Evolutionary conservation across 1,140 invertebrate genomes (phyloP), one percentile per base, ranked within the genome.

Genomic region (Formica selysi): DNA sequence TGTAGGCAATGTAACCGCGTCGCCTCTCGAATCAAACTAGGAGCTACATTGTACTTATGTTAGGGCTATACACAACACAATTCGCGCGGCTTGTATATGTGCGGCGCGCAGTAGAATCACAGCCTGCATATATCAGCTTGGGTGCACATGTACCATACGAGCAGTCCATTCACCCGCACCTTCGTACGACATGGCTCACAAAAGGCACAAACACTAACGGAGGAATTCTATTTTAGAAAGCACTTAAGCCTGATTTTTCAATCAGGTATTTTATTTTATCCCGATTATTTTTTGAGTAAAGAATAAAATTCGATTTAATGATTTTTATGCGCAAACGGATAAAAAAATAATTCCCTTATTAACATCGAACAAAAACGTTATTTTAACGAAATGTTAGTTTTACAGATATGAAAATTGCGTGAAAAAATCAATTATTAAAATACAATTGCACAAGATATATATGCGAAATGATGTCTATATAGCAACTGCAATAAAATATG

Each of bases 1-100:
- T 71, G 79, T 59, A 74, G 68, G 32, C 79, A 59, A 64, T 61
- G 41, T 61, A 81, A 26, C 51, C 44, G 65, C 44, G 62, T 83
- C 68, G 68, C 54, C 38, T 68, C 54, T 83, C 79, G 68, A 74
- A 83, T 83, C 79, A 83, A 83, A 83, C 68, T 54, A 44, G 57
- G 54, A 48, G 26, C 79, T 59, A 83, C 41, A 83, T 83, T 83
- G 79, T 83, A 83, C 79, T 83, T 83, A 32, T 32, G 32, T 32
- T 3, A 83, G 61, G 38, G 54, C 26, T 32, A 81, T 73, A 81
- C 26, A 51, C 11, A 68, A 68, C 67, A 68, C 38, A 36, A 68
- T 61, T 81, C 71, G 54, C 36, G 38, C 26, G 41, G 54, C 54
- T 73, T n/a, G 26, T 32, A 29, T 26, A 38, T 26, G 48, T 83